Conservation (phyloP, 2,888 invertebrate species). For the Erebia aethiops region DNA sequence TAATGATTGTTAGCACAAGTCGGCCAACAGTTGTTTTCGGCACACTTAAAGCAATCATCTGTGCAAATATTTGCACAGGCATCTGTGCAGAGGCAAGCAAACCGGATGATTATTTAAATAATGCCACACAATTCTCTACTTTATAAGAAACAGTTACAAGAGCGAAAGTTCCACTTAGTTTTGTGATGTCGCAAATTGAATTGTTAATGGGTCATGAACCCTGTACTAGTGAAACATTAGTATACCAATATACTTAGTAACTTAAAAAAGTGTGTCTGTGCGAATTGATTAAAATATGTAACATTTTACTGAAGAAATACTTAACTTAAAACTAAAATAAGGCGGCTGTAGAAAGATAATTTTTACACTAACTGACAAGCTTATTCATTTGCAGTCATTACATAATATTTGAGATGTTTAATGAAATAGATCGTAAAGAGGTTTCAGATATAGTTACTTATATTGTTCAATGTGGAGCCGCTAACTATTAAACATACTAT, state of each 20-base stretch:
- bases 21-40: constrained; percentile 11
- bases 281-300: not conserved
- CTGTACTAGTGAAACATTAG: constrained; percentile 17
- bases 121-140: not conserved
- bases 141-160: not conserved
- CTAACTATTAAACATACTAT: too few species aligned
- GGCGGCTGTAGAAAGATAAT: not conserved
- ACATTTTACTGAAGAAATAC: too few species aligned
- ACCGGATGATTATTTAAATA: not conserved
- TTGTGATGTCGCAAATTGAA: constrained; percentile 8
- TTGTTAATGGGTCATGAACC: constrained; percentile 33
- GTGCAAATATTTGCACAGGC: constrained; percentile 23
- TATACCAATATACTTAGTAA: not conserved
- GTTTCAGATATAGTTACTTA: too few species aligned
- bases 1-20: constrained; percentile 19
- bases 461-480: too few species aligned
- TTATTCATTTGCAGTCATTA: too few species aligned
- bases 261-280: not conserved
- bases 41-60: constrained; percentile 25
- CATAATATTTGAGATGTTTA: too few species aligned
- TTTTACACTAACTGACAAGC: too few species aligned
- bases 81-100: constrained; percentile 7
- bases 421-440: too few species aligned
- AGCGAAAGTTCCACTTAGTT: constrained; percentile 1
- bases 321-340: not conserved